Evolutionary conservation across 1,140 invertebrate species (phyloP).

Genomic region (Pachypsylla venusta): DNA sequence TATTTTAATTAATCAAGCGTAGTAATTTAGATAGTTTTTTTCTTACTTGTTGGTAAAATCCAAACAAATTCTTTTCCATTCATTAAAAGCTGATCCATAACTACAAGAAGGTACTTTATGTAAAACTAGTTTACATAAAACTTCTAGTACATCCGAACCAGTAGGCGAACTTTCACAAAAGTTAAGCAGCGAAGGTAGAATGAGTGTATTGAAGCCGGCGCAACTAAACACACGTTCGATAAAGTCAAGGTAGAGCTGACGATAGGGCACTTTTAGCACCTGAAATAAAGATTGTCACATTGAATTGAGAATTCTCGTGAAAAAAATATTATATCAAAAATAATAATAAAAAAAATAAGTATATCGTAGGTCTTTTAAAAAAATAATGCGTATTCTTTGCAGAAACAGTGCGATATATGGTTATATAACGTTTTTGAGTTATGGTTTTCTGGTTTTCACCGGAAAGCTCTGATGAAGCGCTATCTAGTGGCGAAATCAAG

Average conservation of each 20-base stretch:
- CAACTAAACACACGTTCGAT: constrained; percentile 46
- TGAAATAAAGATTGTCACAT: too few relatives aligned
- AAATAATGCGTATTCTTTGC: too few relatives aligned
- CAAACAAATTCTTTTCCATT: constrained; percentile 13
- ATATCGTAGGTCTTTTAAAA: too few relatives aligned
- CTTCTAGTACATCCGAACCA: constrained; percentile 34
- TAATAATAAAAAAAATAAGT: too few relatives aligned
- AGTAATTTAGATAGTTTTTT: neutral
- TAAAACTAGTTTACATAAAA: constrained; percentile 49
- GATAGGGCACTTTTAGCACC: constrained; percentile 16
- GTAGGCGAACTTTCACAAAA: constrained; percentile 36
- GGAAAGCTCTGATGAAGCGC: too few relatives aligned
- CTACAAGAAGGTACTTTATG: constrained; percentile 14
- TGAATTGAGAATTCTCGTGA: too few relatives aligned
- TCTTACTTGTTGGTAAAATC: constrained; percentile 16
- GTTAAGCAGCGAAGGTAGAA: constrained; percentile 50
- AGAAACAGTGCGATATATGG: too few relatives aligned
- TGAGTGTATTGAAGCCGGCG: constrained; percentile 51
- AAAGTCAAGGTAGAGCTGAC: constrained; percentile 34
- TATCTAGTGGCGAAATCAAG: too few relatives aligned
- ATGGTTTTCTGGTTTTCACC: too few relatives aligned
- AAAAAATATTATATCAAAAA: too few relatives aligned
- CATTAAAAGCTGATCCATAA: constrained; percentile 7
- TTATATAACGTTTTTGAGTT: too few relatives aligned
- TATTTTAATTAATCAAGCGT: neutral